Conservation (phyloP, 1,140 invertebrate genomes). For the Manduca sexta region DNA sequence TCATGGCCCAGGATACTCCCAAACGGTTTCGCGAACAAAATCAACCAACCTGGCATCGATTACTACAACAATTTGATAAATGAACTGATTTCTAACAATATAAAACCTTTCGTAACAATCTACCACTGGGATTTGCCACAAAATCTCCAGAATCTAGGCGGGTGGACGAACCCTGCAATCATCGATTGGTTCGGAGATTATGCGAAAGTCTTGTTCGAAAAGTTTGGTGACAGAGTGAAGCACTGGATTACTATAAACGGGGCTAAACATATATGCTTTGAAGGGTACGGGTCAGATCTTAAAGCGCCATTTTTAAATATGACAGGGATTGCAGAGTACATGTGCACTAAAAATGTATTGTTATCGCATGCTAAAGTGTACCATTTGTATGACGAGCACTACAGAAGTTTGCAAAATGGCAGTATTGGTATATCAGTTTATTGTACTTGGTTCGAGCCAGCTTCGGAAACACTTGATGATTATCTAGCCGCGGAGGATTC, state of each 20-base stretch:
- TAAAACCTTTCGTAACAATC: constrained; percentile 75
- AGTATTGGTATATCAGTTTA: constrained; percentile 71
- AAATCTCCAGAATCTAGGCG: constrained; percentile 75
- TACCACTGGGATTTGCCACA: constrained; percentile 80
- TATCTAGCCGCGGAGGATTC: constrained; percentile 66
- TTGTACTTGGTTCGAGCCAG: constrained; percentile 63
- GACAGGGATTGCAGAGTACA: constrained; percentile 71
- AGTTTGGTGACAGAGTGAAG: constrained; percentile 76
- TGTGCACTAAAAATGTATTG: constrained; percentile 74
- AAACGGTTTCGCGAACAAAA: constrained; percentile 68
- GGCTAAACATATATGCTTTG: constrained; percentile 75
- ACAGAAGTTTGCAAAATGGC: constrained; percentile 44
- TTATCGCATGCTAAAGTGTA: constrained; percentile 76
- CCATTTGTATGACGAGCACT: constrained; percentile 70
- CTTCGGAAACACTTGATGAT: constrained; percentile 54
- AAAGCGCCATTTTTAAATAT: constrained; percentile 70
- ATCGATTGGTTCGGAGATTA: constrained; percentile 77
- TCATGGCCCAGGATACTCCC: constrained; percentile 79
- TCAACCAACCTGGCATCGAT: constrained; percentile 74
- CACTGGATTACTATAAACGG: constrained; percentile 82
- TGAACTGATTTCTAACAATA: constrained; percentile 65
- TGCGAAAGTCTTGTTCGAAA: constrained; percentile 73
- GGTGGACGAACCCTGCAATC: constrained; percentile 77
- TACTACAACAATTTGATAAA: constrained; percentile 79
- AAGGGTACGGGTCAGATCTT: constrained; percentile 71